Conservation (phyloP, 2,888 invertebrate species). For the Gisinianus flammeolus region DNA sequence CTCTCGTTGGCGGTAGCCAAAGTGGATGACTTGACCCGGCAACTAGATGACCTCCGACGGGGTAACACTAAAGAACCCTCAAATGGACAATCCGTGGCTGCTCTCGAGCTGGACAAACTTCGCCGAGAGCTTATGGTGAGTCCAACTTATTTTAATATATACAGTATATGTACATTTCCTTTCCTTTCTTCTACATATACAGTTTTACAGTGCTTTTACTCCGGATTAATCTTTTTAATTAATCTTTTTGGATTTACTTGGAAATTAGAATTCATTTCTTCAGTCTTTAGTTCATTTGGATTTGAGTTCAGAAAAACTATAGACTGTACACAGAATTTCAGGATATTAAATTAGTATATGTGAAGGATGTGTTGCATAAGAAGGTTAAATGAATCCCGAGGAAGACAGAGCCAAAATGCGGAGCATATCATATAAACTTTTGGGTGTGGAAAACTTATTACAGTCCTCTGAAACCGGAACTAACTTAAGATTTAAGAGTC, state of each 20-base stretch:
- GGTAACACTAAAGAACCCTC: conserved; percentile 58
- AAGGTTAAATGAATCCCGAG: background rate
- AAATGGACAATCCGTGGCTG: conserved; percentile 68
- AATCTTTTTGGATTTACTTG: too few species aligned
- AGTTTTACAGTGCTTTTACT: too few species aligned
- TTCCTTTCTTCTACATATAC: too few species aligned
- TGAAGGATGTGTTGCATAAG: background rate
- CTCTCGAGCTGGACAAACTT: conserved; percentile 89
- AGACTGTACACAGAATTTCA: too few species aligned
- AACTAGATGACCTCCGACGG: conserved; percentile 85
- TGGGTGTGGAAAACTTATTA: background rate
- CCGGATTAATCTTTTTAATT: too few species aligned
- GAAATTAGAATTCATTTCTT: too few species aligned
- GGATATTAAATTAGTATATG: background rate
- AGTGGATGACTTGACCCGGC: conserved; percentile 93
- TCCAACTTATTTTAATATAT: background rate
- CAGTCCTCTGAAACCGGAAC: background rate
- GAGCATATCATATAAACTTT: too few species aligned
- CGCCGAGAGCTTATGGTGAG: conserved; percentile 89
- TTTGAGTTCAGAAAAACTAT: too few species aligned
- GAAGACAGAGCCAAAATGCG: background rate
- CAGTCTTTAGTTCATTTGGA: too few species aligned
- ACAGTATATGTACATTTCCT: background rate
- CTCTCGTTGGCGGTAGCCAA: conserved; percentile 95
- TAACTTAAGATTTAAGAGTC: background rate